A percentile compares a stretch with the other conserved stretches of the same genome.
phyloP scores from a whole-genome alignment of 2,888 invertebrate genomes.

The Ariolimax columbianus region DNA sequence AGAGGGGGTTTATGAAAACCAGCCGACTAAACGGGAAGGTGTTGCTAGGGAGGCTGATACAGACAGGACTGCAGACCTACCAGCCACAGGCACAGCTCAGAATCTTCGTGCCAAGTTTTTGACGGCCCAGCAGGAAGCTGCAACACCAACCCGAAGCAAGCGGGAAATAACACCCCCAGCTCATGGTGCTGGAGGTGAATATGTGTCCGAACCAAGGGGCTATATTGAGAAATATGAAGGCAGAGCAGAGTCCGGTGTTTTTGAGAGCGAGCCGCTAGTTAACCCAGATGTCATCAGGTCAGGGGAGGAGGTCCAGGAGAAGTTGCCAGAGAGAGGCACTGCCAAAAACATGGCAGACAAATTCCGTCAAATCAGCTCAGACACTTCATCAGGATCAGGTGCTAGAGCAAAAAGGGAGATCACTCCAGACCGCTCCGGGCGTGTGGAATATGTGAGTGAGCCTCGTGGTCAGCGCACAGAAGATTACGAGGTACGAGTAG shows the following conservation, averaged over 20 bases:
- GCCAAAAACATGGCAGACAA: conserved; percentile 89
- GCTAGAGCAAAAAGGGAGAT: conserved; percentile 62
- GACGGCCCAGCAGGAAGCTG: conserved; percentile 81
- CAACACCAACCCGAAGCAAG: conserved; percentile 43
- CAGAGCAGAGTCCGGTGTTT: conserved; percentile 68
- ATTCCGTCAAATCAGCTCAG: conserved; percentile 87
- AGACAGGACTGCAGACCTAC: conserved; percentile 67
- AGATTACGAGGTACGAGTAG: conserved; percentile 64
- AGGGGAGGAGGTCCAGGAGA: conserved; percentile 60
- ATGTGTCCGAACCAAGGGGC: conserved; percentile 62
- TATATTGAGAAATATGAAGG: conserved; percentile 60
- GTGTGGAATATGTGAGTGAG: conserved; percentile 72
- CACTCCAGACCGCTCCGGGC: conserved; percentile 68
- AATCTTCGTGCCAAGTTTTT: conserved; percentile 91
- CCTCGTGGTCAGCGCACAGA: conserved; percentile 61
- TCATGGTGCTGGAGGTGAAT: conserved; percentile 59
- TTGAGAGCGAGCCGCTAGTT: conserved; percentile 63
- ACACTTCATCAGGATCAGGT: conserved; percentile 5
- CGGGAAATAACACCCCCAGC: conserved; percentile 62
- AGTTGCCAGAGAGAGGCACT: conserved; percentile 83
- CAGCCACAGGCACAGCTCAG: conserved; percentile 87
- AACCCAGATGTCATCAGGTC: conserved; percentile 66
- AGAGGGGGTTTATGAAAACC: conserved; percentile 59
- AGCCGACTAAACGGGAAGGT: conserved; percentile 56
- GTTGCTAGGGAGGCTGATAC: conserved; percentile 80